Evolutionary conservation across 2,888 invertebrate genomes (phyloP).

Genomic region (Argyra leucocephala): DNA sequence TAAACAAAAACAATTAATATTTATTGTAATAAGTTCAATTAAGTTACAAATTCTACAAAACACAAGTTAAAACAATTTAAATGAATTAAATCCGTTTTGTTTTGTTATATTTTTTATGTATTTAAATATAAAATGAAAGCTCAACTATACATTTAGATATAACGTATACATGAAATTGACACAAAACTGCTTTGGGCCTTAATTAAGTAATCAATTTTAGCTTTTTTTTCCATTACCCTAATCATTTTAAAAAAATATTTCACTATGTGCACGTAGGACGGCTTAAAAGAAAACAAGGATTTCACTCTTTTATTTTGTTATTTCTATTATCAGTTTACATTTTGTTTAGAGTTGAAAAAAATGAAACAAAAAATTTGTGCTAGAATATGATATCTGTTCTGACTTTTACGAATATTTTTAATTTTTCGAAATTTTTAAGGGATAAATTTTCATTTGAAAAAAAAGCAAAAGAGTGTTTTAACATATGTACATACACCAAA

Average conservation of each 20-base stretch:
- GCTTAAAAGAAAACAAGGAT: not conserved
- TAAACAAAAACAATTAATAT: too few species aligned
- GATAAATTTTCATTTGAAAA: not conserved
- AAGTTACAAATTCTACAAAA: too few species aligned
- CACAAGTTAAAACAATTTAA: too few species aligned
- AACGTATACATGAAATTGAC: constrained; percentile 5
- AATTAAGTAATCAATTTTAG: constrained; percentile 12
- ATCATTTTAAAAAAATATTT: constrained; percentile 15
- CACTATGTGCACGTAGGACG: not conserved
- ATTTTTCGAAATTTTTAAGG: not conserved
- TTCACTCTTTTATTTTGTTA: not conserved
- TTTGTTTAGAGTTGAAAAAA: not conserved
- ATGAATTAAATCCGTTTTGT: too few species aligned
- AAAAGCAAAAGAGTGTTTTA: not conserved
- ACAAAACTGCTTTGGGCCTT: constrained; percentile 2
- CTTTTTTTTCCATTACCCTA: constrained; percentile 14
- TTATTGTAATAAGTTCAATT: too few species aligned
- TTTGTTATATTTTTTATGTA: too few species aligned
- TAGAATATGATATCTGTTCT: not conserved
- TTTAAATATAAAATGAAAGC: too few species aligned
- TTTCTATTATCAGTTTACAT: not conserved
- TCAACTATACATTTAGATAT: not conserved
- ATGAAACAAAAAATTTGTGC: not conserved
- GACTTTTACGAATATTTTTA: not conserved
- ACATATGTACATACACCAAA: not conserved